Base-by-base conservation (phyloP, 1,140 invertebrate species). In the Brachionus paranguensis region DNA sequence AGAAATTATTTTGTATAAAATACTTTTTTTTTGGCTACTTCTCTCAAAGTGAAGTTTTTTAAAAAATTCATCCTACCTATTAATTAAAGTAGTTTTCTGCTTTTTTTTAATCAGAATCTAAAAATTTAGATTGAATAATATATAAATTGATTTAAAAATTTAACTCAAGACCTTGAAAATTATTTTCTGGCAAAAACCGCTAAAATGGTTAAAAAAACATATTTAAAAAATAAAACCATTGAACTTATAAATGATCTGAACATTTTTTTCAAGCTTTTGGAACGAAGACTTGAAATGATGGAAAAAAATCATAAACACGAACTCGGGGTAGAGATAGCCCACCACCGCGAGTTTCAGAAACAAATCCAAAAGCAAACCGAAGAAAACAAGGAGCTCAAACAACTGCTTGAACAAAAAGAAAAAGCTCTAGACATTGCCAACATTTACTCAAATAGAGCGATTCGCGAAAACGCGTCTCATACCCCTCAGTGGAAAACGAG, bases 241-340 rank as follows among this genome's bases (percentile, higher is more conserved):
- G 29, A 33, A 33, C 4, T 4, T 7, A 2, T 43, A 72, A 43
- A 24, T n/a, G 17, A 43, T 43, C 43, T 72, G 33, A 17, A 5
- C 5, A 37, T 37, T 37, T 37, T 72, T 27, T 43, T 76, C 17
- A 50, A 76, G 78, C 4, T 41, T 20, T 20, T 81, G 78, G 78
- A 81, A 27, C 20, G 33, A 33, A 81, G 60, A 29, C 14, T 81
- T 17, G 78, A 81, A 27, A 43, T 81, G 78, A 37, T 81, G 50
- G 78, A 81, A 47, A 81, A 81, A 81, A 81, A 81, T 11, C 78
- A 81, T 27, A 81, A 81, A 14, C 78, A 81, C 53, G 78, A 81
- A 47, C n/a, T 81, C 0, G 64, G 64, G 4, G 53, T 81, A 11
- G 78, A 81, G 14, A 81, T 81, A 47, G 53, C 78, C 41, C 78